phyloP scores from a whole-genome alignment of 1,140 invertebrate species.

The Sipha flava region DNA sequence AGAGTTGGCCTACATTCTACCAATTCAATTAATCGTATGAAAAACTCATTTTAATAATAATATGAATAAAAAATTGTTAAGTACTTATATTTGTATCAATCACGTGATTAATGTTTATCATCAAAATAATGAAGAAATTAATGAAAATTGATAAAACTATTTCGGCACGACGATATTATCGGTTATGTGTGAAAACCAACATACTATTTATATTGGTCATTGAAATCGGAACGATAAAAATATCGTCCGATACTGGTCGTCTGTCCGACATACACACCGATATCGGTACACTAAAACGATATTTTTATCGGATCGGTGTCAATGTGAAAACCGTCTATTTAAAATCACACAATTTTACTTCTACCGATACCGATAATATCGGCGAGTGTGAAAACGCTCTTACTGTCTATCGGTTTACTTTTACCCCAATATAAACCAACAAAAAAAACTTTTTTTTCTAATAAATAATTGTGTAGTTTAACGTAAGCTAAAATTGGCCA shows the following conservation, averaged over 20 bases:
- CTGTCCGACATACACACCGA: too few relatives aligned
- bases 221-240: too few relatives aligned
- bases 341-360: neutral
- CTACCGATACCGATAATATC: neutral
- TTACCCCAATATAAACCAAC: neutral
- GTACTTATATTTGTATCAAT: too few relatives aligned
- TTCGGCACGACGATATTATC: too few relatives aligned
- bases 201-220: too few relatives aligned
- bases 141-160: too few relatives aligned
- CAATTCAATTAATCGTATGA: neutral
- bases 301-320: neutral
- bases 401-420: neutral
- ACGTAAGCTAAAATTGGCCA: neutral
- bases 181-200: too few relatives aligned
- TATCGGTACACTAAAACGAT: too few relatives aligned
- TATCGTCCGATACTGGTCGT: too few relatives aligned
- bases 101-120: too few relatives aligned
- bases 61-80: too few relatives aligned
- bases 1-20: neutral
- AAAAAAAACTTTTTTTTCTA: neutral
- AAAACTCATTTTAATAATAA: neutral
- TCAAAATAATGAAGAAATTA: too few relatives aligned
- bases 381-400: neutral
- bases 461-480: neutral
- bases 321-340: neutral